Conservation (phyloP, 2,888 invertebrate genomes). For the Pachliopta kotzebuea region DNA sequence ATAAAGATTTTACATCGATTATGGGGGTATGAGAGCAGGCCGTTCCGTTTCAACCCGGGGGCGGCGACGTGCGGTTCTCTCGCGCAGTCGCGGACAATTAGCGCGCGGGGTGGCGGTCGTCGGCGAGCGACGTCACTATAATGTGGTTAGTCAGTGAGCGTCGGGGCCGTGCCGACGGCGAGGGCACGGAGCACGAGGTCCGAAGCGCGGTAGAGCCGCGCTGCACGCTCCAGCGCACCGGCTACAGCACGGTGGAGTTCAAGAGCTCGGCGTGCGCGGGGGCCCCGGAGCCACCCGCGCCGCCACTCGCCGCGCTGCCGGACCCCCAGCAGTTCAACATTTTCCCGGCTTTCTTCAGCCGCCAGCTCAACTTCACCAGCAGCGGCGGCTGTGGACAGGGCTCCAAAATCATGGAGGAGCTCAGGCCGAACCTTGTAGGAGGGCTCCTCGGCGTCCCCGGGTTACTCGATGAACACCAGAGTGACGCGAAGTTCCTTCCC, state of each 20-base stretch:
- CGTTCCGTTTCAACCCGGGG: conserved; percentile 68
- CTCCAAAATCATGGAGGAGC: conserved; percentile 91
- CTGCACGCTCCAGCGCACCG: conserved; percentile 73
- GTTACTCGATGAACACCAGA: conserved; percentile 88
- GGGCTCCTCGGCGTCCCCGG: conserved; percentile 90
- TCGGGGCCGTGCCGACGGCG: conserved; percentile 81
- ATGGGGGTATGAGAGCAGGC: conserved; percentile 65
- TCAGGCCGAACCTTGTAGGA: conserved; percentile 90
- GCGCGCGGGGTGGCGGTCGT: conserved; percentile 68
- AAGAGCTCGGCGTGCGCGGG: conserved; percentile 87
- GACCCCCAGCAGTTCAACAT: conserved; percentile 93
- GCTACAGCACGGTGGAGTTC: conserved; percentile 91
- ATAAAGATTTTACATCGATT: conserved; percentile 73
- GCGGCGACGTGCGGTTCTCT: conserved; percentile 63
- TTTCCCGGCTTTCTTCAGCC: conserved; percentile 94
- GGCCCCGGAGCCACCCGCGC: conserved; percentile 76
- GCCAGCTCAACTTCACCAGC: conserved; percentile 91
- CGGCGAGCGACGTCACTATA: conserved; percentile 78
- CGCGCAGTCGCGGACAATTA: conserved; percentile 79
- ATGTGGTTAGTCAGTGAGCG: conserved; percentile 84
- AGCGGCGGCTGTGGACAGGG: conserved; percentile 86
- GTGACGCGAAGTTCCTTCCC: conserved; percentile 79
- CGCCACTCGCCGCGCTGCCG: conserved; percentile 80
- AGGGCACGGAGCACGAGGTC: conserved; percentile 65
- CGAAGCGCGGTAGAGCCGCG: conserved; percentile 68